phyloP scores from a whole-genome alignment of 2,797 vertebrate species.

The Margarornis squamiger region DNA sequence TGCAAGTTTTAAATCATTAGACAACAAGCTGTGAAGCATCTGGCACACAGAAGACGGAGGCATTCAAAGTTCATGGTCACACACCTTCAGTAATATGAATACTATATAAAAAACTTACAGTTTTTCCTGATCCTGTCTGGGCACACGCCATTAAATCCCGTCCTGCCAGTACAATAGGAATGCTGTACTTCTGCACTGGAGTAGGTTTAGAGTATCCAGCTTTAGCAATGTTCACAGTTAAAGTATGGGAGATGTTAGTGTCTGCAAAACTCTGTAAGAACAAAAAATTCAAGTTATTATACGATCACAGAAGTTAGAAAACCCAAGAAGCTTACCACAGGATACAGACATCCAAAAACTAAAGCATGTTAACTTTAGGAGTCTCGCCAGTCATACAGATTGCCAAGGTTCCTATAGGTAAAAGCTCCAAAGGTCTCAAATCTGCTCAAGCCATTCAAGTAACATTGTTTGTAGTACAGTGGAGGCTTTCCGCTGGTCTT shows the following conservation, averaged over 20 bases:
- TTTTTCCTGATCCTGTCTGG: slow-evolving; percentile 97
- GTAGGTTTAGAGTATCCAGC: slow-evolving; percentile 92
- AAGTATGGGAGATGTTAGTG: slow-evolving; percentile 82
- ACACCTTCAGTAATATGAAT: not conserved
- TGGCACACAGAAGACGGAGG: not conserved
- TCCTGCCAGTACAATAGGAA: slow-evolving; percentile 87
- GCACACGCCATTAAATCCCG: slow-evolving; percentile 97
- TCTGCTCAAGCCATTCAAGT: not conserved
- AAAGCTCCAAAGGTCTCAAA: not conserved
- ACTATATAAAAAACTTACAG: slow-evolving; percentile 77
- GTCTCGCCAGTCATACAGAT: not conserved
- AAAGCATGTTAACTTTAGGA: not conserved
- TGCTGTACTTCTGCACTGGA: slow-evolving; percentile 95
- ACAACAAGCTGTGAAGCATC: not conserved
- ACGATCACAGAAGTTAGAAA: not conserved
- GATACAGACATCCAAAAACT: not conserved
- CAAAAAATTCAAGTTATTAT: not conserved
- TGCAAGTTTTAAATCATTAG: not conserved
- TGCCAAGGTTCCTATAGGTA: not conserved
- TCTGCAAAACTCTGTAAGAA: slow-evolving; percentile 86
- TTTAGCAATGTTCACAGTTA: slow-evolving; percentile 83
- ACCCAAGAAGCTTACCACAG: not conserved
- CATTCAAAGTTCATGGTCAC: not conserved
- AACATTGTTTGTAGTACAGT: not conserved
- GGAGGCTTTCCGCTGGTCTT: not conserved